Conservation (phyloP, 2,888 invertebrate species). For the Stenolophus ochropezus region DNA sequence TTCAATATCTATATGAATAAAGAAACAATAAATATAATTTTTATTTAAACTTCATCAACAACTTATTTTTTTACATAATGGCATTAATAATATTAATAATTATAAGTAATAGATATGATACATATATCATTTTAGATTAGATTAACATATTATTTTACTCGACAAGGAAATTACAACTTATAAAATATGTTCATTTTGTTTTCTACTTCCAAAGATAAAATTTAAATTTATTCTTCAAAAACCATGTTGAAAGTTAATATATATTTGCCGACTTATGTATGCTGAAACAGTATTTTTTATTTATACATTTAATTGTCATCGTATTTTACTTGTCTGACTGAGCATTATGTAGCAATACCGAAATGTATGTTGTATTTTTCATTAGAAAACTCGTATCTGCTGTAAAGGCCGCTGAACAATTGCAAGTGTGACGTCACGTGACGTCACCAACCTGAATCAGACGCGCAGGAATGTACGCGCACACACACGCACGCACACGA, state of each 20-base stretch:
- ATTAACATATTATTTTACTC: not conserved
- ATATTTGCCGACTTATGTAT: not conserved
- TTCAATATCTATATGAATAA: too few relatives aligned
- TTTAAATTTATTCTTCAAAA: not conserved
- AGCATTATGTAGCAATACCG: not conserved
- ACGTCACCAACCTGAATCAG: constrained; percentile 71
- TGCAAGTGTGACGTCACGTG: constrained; percentile 65
- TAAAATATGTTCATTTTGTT: not conserved
- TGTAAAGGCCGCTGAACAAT: not conserved
- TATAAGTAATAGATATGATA: not conserved
- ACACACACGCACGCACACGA: constrained; percentile 55
- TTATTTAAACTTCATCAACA: too few relatives aligned
- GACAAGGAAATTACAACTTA: not conserved
- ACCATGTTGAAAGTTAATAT: not conserved
- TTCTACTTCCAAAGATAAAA: not conserved
- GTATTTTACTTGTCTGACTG: not conserved
- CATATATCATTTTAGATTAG: not conserved
- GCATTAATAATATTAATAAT: too few relatives aligned
- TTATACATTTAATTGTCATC: not conserved
- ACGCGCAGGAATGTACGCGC: constrained; percentile 73
- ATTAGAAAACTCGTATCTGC: not conserved
- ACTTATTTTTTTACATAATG: too few relatives aligned
- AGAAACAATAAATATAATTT: too few relatives aligned
- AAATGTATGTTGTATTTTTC: not conserved
- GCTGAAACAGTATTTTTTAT: not conserved